Evolutionary conservation across 2,113 vertebrate species (phyloP).

Genomic region (Tiliqua scincoides): DNA sequence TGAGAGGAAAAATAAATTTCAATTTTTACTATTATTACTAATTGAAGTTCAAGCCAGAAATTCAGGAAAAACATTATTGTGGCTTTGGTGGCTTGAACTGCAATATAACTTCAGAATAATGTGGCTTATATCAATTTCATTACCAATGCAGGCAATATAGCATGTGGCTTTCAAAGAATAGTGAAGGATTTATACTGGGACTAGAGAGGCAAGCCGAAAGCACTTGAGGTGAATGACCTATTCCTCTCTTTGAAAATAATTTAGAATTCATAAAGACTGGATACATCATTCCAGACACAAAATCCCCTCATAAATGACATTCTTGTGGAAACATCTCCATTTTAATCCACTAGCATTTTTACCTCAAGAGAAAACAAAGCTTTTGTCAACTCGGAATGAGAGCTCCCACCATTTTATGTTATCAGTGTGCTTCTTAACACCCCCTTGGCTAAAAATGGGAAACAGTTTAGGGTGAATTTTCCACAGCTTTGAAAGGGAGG

Average conservation of each 20-base stretch:
- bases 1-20: neutral
- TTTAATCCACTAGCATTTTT: neutral
- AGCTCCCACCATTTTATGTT: neutral
- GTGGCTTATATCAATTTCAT: neutral
- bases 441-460: neutral
- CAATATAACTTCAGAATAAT: neutral
- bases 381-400: neutral
- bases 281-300: neutral
- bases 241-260: neutral
- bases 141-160: no score
- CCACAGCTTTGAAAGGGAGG: neutral
- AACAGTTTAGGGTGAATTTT: constrained; percentile 12
- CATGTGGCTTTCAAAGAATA: neutral
- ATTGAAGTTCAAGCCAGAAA: no score
- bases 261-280: neutral
- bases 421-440: neutral
- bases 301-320: neutral
- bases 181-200: no score
- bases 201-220: neutral
- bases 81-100: neutral
- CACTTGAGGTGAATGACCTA: neutral
- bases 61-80: neutral
- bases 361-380: neutral
- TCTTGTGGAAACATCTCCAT: neutral
- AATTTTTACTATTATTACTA: neutral